These are phyloP conservation scores for Pluvialis apricaria DNA, from an alignment of 2,113 vertebrate species.

Conservation along the genomic window DNA sequence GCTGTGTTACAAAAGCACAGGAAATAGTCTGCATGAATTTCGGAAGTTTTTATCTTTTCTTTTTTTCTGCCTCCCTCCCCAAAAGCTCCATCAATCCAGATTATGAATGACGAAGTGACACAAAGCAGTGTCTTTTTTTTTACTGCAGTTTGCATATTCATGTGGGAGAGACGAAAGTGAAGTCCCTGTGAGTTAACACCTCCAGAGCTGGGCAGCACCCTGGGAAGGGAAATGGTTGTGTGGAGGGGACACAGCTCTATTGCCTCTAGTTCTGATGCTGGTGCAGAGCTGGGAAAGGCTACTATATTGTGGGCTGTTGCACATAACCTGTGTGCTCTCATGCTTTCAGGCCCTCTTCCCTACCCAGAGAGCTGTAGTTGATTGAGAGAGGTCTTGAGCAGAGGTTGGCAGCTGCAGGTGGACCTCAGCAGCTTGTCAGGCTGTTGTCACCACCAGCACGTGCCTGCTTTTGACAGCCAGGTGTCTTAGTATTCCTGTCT, in stretches of 20 bases:
- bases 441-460: background rate
- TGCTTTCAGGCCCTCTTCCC: background rate
- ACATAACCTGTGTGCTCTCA: background rate
- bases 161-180: background rate
- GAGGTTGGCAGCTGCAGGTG: background rate
- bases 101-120: background rate
- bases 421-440: background rate
- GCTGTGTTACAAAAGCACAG: background rate
- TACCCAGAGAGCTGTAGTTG: background rate
- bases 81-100: background rate
- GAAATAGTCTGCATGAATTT: background rate
- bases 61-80: background rate
- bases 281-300: background rate
- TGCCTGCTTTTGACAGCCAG: background rate
- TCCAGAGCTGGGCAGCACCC: background rate
- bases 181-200: background rate
- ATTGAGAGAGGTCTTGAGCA: background rate
- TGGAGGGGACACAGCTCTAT: background rate
- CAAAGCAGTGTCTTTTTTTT: background rate
- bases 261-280: background rate
- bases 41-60: background rate
- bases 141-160: background rate
- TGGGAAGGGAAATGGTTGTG: background rate
- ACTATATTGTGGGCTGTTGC: background rate
- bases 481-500: background rate